Evolutionary conservation across 2,888 invertebrate species (phyloP).

Genomic region (Pegoplata infirma): DNA sequence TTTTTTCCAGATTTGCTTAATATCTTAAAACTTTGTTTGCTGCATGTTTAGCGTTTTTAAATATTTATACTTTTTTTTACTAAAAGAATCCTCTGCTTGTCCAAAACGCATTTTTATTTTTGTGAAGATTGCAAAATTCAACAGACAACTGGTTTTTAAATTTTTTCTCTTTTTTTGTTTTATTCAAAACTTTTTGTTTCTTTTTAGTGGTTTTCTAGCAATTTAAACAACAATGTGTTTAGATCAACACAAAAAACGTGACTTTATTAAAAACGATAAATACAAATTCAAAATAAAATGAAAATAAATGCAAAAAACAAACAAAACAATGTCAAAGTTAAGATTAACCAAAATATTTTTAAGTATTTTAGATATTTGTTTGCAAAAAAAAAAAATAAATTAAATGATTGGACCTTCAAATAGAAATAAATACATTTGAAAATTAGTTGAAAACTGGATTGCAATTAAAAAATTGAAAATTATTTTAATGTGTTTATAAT

Average conservation of each 20-base stretch:
- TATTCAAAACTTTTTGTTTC: background rate
- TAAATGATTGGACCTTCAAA: background rate
- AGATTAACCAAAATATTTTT: conserved; percentile 22
- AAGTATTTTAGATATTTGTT: conserved; percentile 4
- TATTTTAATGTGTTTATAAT: too few relatives aligned
- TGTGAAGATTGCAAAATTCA: background rate
- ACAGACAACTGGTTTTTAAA: conserved; percentile 28
- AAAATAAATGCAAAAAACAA: conserved; percentile 4
- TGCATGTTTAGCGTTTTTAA: background rate
- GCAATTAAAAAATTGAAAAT: background rate
- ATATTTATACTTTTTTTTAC: background rate
- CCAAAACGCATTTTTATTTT: background rate
- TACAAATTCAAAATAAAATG: background rate
- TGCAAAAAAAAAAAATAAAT: background rate
- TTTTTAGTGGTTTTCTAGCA: conserved; percentile 1
- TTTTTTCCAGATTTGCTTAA: background rate
- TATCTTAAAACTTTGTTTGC: too few relatives aligned
- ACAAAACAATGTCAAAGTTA: conserved; percentile 54
- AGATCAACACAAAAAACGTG: conserved; percentile 47
- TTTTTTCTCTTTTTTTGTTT: background rate
- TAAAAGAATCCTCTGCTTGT: background rate
- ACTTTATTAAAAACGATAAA: conserved; percentile 32
- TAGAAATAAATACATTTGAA: background rate
- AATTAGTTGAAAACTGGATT: background rate
- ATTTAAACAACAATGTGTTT: conserved; percentile 25